phyloP scores from a whole-genome alignment of 1,140 invertebrate species.

The Conopomorpha cramerella region DNA sequence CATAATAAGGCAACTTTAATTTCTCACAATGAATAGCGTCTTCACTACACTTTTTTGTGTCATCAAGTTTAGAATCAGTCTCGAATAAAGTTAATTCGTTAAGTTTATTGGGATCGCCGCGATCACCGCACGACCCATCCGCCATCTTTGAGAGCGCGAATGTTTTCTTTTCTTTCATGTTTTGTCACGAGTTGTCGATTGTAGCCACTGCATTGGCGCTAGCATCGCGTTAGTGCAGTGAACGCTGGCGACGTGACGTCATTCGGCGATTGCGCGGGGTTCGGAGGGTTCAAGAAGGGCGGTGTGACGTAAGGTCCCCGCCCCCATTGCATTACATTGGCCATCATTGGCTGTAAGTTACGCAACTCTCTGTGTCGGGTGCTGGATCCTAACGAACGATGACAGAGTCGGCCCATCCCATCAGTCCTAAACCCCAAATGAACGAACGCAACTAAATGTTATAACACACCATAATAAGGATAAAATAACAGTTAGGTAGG shows the following conservation, averaged over 20 bases:
- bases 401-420: slow-evolving; percentile 35
- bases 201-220: slow-evolving; percentile 42
- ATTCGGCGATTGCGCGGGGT: slow-evolving; percentile 50
- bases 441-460: too few relatives aligned
- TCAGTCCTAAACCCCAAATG: too few relatives aligned
- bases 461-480: too few relatives aligned
- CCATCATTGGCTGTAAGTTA: slow-evolving; percentile 56
- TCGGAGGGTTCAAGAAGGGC: too few relatives aligned
- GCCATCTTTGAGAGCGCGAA: slow-evolving; percentile 59
- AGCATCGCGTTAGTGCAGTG: slow-evolving; percentile 25
- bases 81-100: slow-evolving; percentile 55
- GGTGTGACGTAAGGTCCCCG: slow-evolving; percentile 51
- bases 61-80: slow-evolving; percentile 36
- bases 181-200: slow-evolving; percentile 45
- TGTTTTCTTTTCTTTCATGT: too few relatives aligned
- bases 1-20: slow-evolving; percentile 51
- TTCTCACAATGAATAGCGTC: slow-evolving; percentile 29
- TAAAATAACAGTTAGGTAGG: too few relatives aligned
- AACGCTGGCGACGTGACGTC: slow-evolving; percentile 37
- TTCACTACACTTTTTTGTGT: slow-evolving; percentile 55
- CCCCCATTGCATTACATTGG: slow-evolving; percentile 46
- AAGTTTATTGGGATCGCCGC: slow-evolving; percentile 34
- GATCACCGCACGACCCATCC: slow-evolving; percentile 49
- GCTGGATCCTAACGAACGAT: slow-evolving; percentile 44
- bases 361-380: slow-evolving; percentile 43